These are phyloP conservation scores for Pycnonotus jocosus DNA, from an alignment of 2,113 vertebrate genomes.

Conservation along the genomic window DNA sequence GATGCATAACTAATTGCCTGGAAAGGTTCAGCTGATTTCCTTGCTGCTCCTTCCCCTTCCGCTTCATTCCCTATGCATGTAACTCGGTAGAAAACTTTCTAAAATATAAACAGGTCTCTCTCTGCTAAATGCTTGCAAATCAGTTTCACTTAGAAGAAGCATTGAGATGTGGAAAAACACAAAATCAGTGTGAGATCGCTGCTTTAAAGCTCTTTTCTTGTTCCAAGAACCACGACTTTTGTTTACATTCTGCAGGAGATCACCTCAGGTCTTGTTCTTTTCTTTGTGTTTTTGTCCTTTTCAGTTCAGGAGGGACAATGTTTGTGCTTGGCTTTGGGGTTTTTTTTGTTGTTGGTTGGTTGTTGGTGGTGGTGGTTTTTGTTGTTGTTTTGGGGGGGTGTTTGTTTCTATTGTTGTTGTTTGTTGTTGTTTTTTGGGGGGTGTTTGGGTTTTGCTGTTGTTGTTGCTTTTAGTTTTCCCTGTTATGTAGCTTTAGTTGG, in stretches of 20 bases:
- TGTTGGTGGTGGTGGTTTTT: rapidly evolving
- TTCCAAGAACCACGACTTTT: not conserved
- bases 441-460: not conserved
- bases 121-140: not conserved
- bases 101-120: not conserved
- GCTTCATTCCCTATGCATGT: not conserved
- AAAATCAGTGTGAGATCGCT: not conserved
- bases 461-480: not conserved
- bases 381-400: not conserved
- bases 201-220: not conserved
- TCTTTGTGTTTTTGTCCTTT: rapidly evolving
- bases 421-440: not conserved
- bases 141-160: not conserved
- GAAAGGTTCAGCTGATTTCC: constrained; percentile 47
- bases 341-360: not conserved
- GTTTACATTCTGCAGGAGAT: not conserved
- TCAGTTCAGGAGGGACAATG: not conserved
- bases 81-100: not conserved
- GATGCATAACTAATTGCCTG: constrained; percentile 57
- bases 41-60: not conserved
- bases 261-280: not conserved
- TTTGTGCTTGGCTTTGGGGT: not conserved
- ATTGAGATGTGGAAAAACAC: not conserved
- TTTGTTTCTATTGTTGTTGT: not conserved
- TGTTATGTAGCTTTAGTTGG: not conserved